Conservation (phyloP, 1,140 invertebrate species). For the Bombus terrestris region DNA sequence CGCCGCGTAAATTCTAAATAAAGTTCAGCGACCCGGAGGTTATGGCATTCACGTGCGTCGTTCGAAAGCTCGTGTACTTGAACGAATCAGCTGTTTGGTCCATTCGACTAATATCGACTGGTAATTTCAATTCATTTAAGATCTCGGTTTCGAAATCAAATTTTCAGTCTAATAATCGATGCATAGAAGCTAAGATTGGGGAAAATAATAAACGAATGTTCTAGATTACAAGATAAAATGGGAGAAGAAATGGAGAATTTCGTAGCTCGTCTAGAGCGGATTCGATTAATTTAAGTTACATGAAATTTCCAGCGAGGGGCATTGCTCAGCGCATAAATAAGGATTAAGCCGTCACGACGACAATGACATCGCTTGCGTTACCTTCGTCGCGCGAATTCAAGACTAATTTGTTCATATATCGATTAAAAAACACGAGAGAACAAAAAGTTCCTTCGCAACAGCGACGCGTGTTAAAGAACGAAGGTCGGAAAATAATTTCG, state of each 20-base stretch:
- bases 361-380: background rate
- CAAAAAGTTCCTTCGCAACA: background rate
- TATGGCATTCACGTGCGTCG: background rate
- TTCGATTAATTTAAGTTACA: slow-evolving; percentile 62
- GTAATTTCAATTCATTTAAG: background rate
- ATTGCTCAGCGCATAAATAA: slow-evolving; percentile 55
- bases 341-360: slow-evolving; percentile 43
- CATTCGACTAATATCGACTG: too few relatives aligned
- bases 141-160: background rate
- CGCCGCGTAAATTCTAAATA: slow-evolving; percentile 10
- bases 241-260: too few relatives aligned
- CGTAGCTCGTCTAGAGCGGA: background rate
- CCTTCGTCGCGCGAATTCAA: background rate
- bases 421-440: slow-evolving; percentile 47
- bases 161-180: background rate
- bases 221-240: background rate
- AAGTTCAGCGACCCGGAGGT: background rate
- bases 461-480: slow-evolving; percentile 8
- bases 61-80: background rate
- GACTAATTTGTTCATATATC: slow-evolving; percentile 70
- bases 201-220: background rate
- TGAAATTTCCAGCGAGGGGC: slow-evolving; percentile 36
- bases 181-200: background rate
- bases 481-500: background rate
- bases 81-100: background rate